These are phyloP conservation scores for Drosophila kanekoi DNA, from an alignment of 2,888 invertebrate species.

Conservation along the genomic window DNA sequence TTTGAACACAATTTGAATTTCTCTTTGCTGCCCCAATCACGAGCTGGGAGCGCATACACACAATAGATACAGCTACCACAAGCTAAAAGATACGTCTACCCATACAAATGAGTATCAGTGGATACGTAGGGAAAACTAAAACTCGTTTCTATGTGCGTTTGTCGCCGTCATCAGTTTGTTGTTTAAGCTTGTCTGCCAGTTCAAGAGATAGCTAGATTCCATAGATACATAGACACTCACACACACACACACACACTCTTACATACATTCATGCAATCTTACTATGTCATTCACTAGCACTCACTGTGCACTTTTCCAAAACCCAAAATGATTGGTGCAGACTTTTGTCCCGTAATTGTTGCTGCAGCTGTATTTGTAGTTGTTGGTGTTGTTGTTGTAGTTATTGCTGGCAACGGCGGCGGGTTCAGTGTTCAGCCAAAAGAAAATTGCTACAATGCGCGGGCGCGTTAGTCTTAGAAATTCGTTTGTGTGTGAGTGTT, in stretches of 20 bases:
- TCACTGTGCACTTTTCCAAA: slow-evolving; percentile 82
- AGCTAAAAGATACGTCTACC: slow-evolving; percentile 13
- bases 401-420: slow-evolving; percentile 28
- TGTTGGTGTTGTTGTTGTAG: slow-evolving; percentile 9
- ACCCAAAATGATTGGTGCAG: slow-evolving; percentile 63
- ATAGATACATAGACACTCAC: slow-evolving; percentile 50
- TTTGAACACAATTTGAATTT: slow-evolving; percentile 73
- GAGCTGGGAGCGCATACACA: slow-evolving; percentile 6
- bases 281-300: slow-evolving; percentile 52
- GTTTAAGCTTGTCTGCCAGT: slow-evolving; percentile 68
- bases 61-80: slow-evolving; percentile 29
- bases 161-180: slow-evolving; percentile 60
- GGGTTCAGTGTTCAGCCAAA: slow-evolving; percentile 56
- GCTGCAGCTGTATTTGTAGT: slow-evolving; percentile 21
- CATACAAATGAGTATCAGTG: slow-evolving; percentile 22
- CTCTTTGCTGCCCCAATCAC: slow-evolving; percentile 61
- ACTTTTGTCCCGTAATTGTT: slow-evolving; percentile 46
- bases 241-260: slow-evolving; percentile 5
- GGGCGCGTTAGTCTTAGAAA: slow-evolving; percentile 64
- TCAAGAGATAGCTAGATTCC: slow-evolving; percentile 68
- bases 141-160: slow-evolving; percentile 68
- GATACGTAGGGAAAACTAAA: slow-evolving; percentile 54
- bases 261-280: slow-evolving; percentile 26
- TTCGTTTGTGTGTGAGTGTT: slow-evolving; percentile 48
- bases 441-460: slow-evolving; percentile 63